Base-by-base conservation (phyloP, 2,113 vertebrate genomes). In the Rhinogobius similis region DNA sequence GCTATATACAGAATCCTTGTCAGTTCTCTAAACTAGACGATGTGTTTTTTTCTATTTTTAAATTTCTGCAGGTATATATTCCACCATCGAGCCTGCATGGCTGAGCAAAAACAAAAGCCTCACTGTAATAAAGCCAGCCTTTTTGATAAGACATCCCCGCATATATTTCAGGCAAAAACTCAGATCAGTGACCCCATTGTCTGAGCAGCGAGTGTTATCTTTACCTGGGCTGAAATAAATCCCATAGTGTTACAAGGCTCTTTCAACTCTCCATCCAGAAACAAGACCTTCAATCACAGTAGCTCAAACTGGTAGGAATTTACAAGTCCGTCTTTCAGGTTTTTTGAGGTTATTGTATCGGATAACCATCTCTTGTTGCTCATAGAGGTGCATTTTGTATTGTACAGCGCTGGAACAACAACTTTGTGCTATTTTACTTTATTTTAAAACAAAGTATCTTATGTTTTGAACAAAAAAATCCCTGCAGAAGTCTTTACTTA, bases 151-250 rank as follows among this genome's bases (percentile, higher is more conserved):
- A 75, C 68, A 65, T 73, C 50, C 62, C 21, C 70, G 72, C 74
- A 71, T 84, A 74, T 75, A 73, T 78, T 90, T 82, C 84, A 78
- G 32, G 75, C 4, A 70, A 73, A 81, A 83, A 61, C 71, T 71
- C 56, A 68, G 73, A 83, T 87, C 85, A 89, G 70, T 90, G 84
- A 88, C 75, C 81, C 76, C 79, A 76, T 82, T 88, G 82, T 89
- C 72, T 59, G 3, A 44, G 4, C 72, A 14, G 68, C 77, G 73
- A 72, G 81, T 70, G 86, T 81, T 79, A 82, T 86, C 84, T 81
- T 62, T 65, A 72, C 80, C 79, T 84, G 80, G 38, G 43, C 78
- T 75, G 85, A 88, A 89, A 83, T 72, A 79, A 90, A 88, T 84
- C 80, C 84, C 67, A 55, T 74, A 43, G 76, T 73, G 72, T 82